Evolutionary conservation across 2,888 invertebrate genomes (phyloP).

Genomic region (Shargacucullia verbasci): DNA sequence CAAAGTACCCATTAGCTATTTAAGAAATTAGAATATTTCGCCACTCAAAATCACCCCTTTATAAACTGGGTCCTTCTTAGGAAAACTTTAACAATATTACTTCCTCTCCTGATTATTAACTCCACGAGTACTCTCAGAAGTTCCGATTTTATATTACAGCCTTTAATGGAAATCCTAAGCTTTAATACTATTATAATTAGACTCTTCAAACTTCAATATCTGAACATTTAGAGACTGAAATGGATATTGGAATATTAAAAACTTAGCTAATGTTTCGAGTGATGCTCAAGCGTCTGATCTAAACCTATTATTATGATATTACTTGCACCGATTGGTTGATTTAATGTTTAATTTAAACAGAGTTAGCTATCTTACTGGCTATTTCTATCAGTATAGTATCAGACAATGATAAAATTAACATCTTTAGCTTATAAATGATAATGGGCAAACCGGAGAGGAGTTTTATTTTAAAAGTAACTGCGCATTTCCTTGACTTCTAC

Average conservation of each 20-base stretch:
- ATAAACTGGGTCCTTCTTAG: constrained; percentile 37
- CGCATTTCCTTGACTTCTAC: too few species aligned
- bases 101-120: constrained; percentile 49
- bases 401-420: too few species aligned
- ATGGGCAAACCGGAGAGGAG: too few species aligned
- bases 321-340: too few species aligned
- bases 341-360: too few species aligned
- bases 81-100: constrained; percentile 52
- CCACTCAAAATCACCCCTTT: constrained; percentile 21
- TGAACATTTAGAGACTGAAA: constrained; percentile 15
- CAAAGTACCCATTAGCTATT: constrained; percentile 7
- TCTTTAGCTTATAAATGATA: too few species aligned
- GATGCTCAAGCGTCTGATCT: not conserved
- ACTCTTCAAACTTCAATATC: constrained; percentile 23
- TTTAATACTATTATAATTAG: constrained; percentile 46
- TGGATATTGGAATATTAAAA: constrained; percentile 16
- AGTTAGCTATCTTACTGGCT: too few species aligned
- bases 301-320: too few species aligned
- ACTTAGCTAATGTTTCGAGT: not conserved
- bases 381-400: too few species aligned
- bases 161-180: constrained; percentile 41
- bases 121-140: constrained; percentile 41
- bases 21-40: constrained; percentile 19
- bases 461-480: too few species aligned
- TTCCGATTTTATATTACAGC: constrained; percentile 43